Conservation (phyloP, 2,888 invertebrate species). For the Ptycholaimellus sp. region DNA sequence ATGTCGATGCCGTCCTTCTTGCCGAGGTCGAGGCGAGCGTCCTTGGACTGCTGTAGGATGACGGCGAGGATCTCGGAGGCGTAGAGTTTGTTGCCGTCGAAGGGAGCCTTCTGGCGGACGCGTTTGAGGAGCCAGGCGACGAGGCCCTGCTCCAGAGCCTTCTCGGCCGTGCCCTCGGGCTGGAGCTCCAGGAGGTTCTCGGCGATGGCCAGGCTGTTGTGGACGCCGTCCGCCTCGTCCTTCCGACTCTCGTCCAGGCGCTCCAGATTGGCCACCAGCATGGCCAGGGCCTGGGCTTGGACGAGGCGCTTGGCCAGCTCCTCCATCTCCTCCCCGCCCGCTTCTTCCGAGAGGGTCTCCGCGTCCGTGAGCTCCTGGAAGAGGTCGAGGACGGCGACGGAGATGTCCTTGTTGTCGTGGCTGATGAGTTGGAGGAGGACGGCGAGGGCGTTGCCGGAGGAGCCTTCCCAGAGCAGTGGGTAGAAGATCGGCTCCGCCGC, state of each 20-base stretch:
- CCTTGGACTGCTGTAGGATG: constrained; percentile 62
- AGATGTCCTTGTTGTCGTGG: constrained; percentile 84
- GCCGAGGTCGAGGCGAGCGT: constrained; percentile 24
- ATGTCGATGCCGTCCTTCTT: constrained; percentile 69
- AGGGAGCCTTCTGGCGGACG: constrained; percentile 40
- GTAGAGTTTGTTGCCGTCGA: constrained; percentile 81
- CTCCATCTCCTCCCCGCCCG: constrained; percentile 41
- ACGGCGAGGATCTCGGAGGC: constrained; percentile 85
- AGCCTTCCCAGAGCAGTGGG: constrained; percentile 61
- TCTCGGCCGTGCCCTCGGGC: background rate
- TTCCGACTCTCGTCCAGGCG: constrained; percentile 69
- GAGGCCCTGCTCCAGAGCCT: constrained; percentile 51
- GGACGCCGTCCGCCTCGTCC: constrained; percentile 51
- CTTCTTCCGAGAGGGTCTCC: constrained; percentile 53
- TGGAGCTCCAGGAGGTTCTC: constrained; percentile 42
- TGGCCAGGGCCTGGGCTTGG: constrained; percentile 63
- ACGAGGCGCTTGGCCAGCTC: constrained; percentile 61
- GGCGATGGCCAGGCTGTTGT: constrained; percentile 67
- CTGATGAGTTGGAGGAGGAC: constrained; percentile 69
- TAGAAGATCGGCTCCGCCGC: constrained; percentile 88
- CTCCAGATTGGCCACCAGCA: constrained; percentile 72
- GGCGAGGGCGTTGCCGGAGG: constrained; percentile 42
- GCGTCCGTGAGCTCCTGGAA: constrained; percentile 72
- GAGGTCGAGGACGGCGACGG: constrained; percentile 48
- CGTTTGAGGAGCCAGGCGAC: constrained; percentile 72